phyloP scores from a whole-genome alignment of 2,113 vertebrate species.

The Alethe castanea region DNA sequence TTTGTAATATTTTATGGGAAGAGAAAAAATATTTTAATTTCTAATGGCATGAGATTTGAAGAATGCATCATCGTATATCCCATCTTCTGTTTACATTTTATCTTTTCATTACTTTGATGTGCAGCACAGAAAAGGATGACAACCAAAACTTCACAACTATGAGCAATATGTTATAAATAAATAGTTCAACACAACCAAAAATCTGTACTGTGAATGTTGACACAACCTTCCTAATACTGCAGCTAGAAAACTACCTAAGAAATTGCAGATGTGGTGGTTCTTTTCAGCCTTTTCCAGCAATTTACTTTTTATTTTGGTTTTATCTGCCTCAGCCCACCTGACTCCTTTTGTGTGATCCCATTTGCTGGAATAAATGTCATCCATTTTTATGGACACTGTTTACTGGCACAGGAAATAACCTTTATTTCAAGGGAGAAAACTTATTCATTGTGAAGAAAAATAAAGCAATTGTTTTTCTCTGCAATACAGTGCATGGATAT shows the following conservation, averaged over 20 bases:
- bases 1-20: not conserved
- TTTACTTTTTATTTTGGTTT: not conserved
- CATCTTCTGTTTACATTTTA: not conserved
- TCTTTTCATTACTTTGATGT: not conserved
- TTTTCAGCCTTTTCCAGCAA: not conserved
- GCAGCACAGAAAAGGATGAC: not conserved
- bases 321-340: not conserved
- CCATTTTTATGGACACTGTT: not conserved
- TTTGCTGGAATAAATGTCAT: not conserved
- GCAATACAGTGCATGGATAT: not conserved
- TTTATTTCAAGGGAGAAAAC: not conserved
- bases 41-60: not conserved
- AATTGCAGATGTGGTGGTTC: not conserved
- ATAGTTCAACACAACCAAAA: not conserved
- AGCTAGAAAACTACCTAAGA: not conserved
- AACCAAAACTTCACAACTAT: not conserved
- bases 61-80: not conserved
- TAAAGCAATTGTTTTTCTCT: not conserved
- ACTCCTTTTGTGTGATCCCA: not conserved
- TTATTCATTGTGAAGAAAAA: not conserved
- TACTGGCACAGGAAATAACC: not conserved
- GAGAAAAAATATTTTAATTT: not conserved
- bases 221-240: not conserved
- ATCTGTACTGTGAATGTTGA: not conserved
- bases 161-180: not conserved